Conservation (phyloP, 2,113 vertebrate species). For the Pongo abelii region DNA sequence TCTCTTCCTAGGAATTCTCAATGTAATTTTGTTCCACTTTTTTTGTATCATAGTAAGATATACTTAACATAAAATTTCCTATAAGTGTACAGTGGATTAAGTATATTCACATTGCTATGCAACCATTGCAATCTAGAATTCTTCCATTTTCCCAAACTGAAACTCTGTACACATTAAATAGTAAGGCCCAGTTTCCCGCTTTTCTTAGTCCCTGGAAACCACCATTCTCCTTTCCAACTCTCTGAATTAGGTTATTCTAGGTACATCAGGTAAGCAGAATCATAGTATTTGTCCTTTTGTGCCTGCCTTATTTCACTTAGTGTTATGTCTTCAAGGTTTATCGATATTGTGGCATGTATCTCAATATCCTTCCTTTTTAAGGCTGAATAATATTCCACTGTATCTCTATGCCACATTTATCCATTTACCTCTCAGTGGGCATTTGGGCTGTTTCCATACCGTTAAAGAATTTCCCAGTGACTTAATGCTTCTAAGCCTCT, state of each 20-base stretch:
- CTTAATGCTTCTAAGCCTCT: neutral
- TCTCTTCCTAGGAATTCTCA: neutral
- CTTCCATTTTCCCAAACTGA: neutral
- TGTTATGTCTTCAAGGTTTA: neutral
- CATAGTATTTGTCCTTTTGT: neutral
- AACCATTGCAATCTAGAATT: neutral
- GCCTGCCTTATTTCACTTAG: neutral
- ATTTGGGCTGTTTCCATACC: neutral
- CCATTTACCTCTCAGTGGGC: neutral
- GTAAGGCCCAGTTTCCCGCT: neutral
- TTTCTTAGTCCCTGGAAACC: neutral
- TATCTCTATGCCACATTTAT: neutral
- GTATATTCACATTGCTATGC: neutral
- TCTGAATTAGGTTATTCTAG: neutral
- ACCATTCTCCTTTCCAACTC: neutral
- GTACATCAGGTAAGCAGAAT: neutral
- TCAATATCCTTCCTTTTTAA: neutral
- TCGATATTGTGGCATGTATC: neutral
- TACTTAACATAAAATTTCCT: neutral
- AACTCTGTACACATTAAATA: neutral
- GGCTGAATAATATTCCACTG: neutral
- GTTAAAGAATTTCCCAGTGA: neutral
- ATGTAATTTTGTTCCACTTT: constrained; percentile 18
- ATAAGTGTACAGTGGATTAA: neutral
- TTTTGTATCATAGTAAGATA: neutral